phyloP scores from a whole-genome alignment of 2,888 invertebrate genomes.

The Agrochola litura region DNA sequence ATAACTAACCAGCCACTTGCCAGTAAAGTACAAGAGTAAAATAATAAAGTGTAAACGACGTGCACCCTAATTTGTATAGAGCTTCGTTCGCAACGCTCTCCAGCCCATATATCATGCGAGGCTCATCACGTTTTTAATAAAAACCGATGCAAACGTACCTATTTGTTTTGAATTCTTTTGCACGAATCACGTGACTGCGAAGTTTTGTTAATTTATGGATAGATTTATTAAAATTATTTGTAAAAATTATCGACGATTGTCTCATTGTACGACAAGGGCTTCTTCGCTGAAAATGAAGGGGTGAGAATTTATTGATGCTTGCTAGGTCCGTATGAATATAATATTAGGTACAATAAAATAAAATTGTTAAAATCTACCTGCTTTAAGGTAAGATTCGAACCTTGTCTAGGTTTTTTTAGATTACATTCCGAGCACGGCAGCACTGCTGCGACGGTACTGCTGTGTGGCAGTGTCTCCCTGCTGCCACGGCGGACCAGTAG shows the following conservation, averaged over 20 bases:
- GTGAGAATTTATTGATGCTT: no score
- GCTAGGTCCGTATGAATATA: no score
- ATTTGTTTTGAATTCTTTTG: conserved; percentile 54
- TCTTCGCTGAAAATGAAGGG: no score
- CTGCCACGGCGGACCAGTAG: no score
- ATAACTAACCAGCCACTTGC: neutral
- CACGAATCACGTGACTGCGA: conserved; percentile 26
- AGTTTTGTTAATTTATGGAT: conserved; percentile 40
- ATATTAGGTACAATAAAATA: no score
- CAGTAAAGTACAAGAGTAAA: conserved; percentile 1
- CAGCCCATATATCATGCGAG: conserved; percentile 82
- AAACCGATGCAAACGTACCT: conserved; percentile 70
- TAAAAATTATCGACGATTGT: neutral
- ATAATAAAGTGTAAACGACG: conserved; percentile 27
- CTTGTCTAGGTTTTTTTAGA: no score
- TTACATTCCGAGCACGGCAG: no score
- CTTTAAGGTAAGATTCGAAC: no score
- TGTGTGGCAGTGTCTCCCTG: no score
- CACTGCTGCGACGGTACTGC: no score
- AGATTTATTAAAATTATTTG: conserved; percentile 2
- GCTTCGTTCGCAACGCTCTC: conserved; percentile 59
- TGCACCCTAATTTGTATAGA: conserved; percentile 67
- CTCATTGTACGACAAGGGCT: no score
- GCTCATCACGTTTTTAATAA: conserved; percentile 89
- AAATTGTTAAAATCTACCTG: no score